Base-by-base conservation (phyloP, 2,888 invertebrate species). In the Scelioninae gen. 1 region DNA sequence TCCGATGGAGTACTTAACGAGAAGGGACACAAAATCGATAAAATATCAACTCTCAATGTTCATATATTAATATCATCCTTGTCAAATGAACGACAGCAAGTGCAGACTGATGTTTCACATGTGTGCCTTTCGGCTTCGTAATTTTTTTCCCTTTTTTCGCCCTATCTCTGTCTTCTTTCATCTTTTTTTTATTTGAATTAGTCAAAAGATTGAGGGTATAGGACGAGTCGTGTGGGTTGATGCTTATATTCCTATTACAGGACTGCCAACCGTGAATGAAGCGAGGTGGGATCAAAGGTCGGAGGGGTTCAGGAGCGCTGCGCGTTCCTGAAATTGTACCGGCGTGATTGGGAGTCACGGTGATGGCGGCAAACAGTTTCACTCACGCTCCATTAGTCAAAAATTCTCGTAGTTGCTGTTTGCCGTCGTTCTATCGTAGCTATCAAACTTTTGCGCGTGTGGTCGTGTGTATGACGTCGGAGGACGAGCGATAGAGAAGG, bases 311-410 rank as follows among this genome's bases (percentile, higher is more conserved):
- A 68, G 83, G 32, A 63, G 66, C 56, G 10, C 10, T 34, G 10
- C 7, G 80, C 80, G 81, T 77, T 62, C 75, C 82, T 75, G 83
- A 86, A 87, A 89, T 88, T 86, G 87, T 86, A 85, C 78, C 82
- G 84, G 74, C 76, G 85, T 85, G 84, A 82, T 82, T 86, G 83
- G 78, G 87, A 87, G 85, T 87, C 85, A 88, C 86, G 88, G 83
- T 87, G 88, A 88, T 88, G 86, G 86, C 85, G 86, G 88, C 87
- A 88, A 89, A 90, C 88, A 88, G 88, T 88, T 87, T 88, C 87
- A 83, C 87, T 90, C 89, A 89, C 88, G 89, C 89, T 88, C 89
- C 90, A 91, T 91, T 91, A 90, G 89, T 89, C 84, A 82, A 84
- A 84, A 84, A 84, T 84, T 80, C 66, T 80, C 82, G 71, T 71